A percentile compares a stretch with the other conserved stretches of the same genome.
phyloP scores from a whole-genome alignment of 2,113 vertebrate species.

The Thymallus thymallus region DNA sequence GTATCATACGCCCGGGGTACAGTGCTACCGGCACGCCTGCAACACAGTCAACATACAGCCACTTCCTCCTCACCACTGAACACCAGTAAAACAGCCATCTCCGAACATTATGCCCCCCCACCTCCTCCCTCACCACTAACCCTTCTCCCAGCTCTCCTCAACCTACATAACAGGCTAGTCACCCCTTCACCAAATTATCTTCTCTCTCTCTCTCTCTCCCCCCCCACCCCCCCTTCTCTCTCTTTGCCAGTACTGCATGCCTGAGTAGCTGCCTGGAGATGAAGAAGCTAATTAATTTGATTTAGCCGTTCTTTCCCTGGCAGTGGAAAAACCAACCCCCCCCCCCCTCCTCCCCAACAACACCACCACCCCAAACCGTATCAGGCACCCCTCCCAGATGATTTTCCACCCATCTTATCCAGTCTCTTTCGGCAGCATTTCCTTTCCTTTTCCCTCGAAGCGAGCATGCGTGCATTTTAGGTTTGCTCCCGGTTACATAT shows the following conservation, averaged over 20 bases:
- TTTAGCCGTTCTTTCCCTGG: slow-evolving; percentile 74
- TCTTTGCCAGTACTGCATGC: slow-evolving; percentile 69
- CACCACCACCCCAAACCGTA: slow-evolving; percentile 46
- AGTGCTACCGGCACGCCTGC: slow-evolving; percentile 44
- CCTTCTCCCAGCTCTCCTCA: slow-evolving; percentile 43
- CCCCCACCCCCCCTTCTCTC: slow-evolving; percentile 34
- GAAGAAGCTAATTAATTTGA: slow-evolving; percentile 84
- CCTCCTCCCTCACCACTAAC: slow-evolving; percentile 16
- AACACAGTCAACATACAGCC: slow-evolving; percentile 45
- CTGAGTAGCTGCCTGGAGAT: slow-evolving; percentile 78
- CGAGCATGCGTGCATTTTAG: background rate
- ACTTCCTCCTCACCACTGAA: slow-evolving; percentile 50
- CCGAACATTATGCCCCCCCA: slow-evolving; percentile 64
- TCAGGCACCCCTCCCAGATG: slow-evolving; percentile 72
- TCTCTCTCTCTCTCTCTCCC: slow-evolving; percentile 4
- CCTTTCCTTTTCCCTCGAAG: slow-evolving; percentile 16
- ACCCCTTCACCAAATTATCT: slow-evolving; percentile 41
- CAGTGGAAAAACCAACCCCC: slow-evolving; percentile 74
- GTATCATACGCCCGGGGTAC: slow-evolving; percentile 55
- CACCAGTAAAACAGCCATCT: slow-evolving; percentile 71
- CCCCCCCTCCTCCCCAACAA: slow-evolving; percentile 6
- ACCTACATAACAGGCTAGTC: slow-evolving; percentile 66
- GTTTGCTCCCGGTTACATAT: background rate
- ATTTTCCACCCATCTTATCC: slow-evolving; percentile 78
- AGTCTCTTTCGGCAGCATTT: slow-evolving; percentile 66